These are phyloP conservation scores for Cryptotermes secundus DNA, from an alignment of 1,140 invertebrate species.

Conservation along the genomic window DNA sequence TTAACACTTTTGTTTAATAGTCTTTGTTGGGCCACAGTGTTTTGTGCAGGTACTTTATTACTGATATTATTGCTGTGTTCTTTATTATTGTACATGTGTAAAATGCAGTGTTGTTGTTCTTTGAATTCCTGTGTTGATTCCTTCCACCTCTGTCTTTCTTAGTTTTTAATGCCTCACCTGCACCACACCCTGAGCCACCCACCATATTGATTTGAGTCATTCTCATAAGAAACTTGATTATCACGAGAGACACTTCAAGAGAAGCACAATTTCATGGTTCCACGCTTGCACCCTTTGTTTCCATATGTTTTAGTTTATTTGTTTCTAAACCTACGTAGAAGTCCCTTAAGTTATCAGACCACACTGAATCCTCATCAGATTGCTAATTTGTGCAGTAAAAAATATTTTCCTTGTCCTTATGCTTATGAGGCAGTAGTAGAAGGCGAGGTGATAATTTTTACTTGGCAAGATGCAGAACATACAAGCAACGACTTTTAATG, in stretches of 20 bases:
- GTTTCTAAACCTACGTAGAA: neutral
- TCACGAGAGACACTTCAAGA: neutral
- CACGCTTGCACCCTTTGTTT: neutral
- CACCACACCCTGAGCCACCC: neutral
- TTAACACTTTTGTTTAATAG: neutral
- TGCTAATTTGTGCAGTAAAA: neutral
- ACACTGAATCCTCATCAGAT: neutral
- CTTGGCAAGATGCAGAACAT: neutral
- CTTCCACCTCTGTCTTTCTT: neutral
- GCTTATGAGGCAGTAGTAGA: neutral
- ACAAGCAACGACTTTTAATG: no score
- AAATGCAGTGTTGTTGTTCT: neutral
- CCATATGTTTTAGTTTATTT: neutral
- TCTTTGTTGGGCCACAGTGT: neutral
- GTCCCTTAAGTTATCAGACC: neutral
- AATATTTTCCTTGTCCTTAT: neutral
- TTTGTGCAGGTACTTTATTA: neutral
- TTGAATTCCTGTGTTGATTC: neutral
- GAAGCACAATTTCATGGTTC: neutral
- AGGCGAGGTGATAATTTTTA: neutral
- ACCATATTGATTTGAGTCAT: neutral
- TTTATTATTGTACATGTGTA: slow-evolving; percentile 16
- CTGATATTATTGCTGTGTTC: neutral
- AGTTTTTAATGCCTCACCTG: neutral
- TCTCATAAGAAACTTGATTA: neutral